These are phyloP conservation scores for Apeltes quadracus DNA, from an alignment of 2,113 vertebrate genomes.

Conservation along the genomic window DNA sequence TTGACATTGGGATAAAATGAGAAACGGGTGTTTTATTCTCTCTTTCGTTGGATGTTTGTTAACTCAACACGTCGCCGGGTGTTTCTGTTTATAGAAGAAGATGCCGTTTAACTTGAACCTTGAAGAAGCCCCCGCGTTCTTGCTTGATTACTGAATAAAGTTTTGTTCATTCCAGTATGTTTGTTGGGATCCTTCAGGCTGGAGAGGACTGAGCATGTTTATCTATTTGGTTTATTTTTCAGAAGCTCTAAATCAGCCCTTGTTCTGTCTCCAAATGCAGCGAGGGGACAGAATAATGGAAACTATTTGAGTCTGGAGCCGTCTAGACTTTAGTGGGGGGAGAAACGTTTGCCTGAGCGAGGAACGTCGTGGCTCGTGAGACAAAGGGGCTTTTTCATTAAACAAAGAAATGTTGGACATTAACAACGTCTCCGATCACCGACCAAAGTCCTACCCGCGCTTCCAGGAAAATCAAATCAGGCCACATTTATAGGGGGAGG, in stretches of 20 bases:
- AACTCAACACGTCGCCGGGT: background rate
- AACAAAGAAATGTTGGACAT: no score
- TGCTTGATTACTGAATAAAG: background rate
- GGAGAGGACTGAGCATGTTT: no score
- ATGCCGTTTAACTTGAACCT: background rate
- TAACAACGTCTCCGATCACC: no score
- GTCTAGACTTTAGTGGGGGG: slow-evolving; percentile 53
- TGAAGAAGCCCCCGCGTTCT: slow-evolving; percentile 9
- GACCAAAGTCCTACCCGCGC: no score
- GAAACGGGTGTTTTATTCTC: no score
- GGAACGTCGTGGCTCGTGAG: no score
- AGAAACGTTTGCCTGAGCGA: background rate
- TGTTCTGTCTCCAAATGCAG: background rate
- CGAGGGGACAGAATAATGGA: no score
- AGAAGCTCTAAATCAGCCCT: background rate
- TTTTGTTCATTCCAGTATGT: background rate
- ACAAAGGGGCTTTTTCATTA: no score
- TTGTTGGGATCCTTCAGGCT: background rate
- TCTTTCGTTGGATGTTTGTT: no score
- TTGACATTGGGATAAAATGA: background rate
- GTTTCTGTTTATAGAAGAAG: slow-evolving; percentile 32
- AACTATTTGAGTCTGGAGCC: slow-evolving; percentile 5
- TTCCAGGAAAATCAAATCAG: slow-evolving; percentile 34
- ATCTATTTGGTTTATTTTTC: background rate
- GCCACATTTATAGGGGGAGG: slow-evolving; percentile 52